Base-by-base conservation (phyloP, 2,797 vertebrate genomes). In the Allobates femoralis region DNA sequence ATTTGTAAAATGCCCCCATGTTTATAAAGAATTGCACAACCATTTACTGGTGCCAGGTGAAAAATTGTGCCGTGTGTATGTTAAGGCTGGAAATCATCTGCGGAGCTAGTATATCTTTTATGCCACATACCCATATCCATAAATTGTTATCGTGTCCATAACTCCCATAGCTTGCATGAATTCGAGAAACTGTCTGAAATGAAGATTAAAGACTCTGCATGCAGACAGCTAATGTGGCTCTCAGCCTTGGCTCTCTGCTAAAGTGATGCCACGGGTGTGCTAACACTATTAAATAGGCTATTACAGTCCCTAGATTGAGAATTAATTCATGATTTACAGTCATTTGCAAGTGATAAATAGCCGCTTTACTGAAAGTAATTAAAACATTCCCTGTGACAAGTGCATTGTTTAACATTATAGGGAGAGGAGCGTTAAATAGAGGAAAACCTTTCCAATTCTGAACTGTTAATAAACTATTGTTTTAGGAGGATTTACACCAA, bases 321-420 rank as follows among this genome's bases (percentile, higher is more conserved):
- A 84, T 79, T 84, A 84, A 79, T 79, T 26, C 34, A 30, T 80
- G 76, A 87, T 84, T 74, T 87, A 80, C 81, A 84, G 66, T 23
- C 46, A 50, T 73, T 87, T 69, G 37, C 46, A 66, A 28, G 71
- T 79, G 81, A 79, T 79, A 84, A 84, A 80, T 84, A 74, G 66
- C 30, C 28, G 86, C 50, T 87, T 81, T 84, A 81, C 67, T 19
- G 26, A 67, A 85, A 75, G 67, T 75, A 84, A 87, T 87, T 87
- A 84, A 84, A 84, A 62, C 76, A 41, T 66, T 85, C 19, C 16
- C 77, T 67, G 16, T 79, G 82, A 85, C 82, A 80, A 71, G 67
- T 67, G 26, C 50, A 84, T 71, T 87, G 77, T 80, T 51, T 75
- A 37, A 80, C 75, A 87, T 84, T n/a, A 84, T 84, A 80, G 64